Percentiles rank a stretch among this genome's conserved stretches.
These are phyloP conservation scores for Clangula hyemalis DNA, from an alignment of 2,797 vertebrate genomes.

Conservation along the genomic window DNA sequence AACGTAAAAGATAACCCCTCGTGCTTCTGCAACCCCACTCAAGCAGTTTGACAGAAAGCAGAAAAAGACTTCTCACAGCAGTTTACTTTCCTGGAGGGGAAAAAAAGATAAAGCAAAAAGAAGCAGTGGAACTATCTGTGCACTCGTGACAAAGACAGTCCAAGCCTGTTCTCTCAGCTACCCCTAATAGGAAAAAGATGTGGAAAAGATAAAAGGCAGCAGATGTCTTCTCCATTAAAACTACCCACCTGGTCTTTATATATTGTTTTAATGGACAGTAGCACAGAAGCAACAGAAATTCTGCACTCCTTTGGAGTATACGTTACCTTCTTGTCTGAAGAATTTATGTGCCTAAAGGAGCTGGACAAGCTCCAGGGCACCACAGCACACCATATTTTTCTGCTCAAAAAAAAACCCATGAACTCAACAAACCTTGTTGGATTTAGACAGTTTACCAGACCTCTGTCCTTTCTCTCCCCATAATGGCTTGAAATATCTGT, in stretches of 20 bases:
- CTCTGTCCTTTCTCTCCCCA: neutral
- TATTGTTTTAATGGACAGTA: neutral
- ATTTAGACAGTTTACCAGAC: neutral
- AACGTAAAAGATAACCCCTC: accelerated
- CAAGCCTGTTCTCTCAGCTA: neutral
- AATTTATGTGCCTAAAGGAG: neutral
- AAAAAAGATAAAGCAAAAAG: neutral
- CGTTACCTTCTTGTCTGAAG: neutral
- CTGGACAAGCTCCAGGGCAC: neutral
- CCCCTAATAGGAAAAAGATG: neutral
- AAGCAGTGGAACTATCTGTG: neutral
- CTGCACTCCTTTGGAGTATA: neutral
- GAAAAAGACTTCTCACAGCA: neutral
- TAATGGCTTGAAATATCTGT: neutral
- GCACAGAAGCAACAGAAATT: neutral
- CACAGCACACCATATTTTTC: neutral
- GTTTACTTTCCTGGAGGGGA: neutral
- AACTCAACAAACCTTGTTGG: neutral
- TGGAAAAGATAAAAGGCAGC: neutral
- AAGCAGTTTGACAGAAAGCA: neutral
- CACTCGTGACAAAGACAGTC: neutral
- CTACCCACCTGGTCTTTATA: neutral
- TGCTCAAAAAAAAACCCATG: neutral
- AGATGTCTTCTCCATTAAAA: neutral
- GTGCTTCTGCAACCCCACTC: neutral